Evolutionary conservation across 53 echinoderm and acorn worm genomes (phyloP).

Genomic region (Pentamera pediparva): DNA sequence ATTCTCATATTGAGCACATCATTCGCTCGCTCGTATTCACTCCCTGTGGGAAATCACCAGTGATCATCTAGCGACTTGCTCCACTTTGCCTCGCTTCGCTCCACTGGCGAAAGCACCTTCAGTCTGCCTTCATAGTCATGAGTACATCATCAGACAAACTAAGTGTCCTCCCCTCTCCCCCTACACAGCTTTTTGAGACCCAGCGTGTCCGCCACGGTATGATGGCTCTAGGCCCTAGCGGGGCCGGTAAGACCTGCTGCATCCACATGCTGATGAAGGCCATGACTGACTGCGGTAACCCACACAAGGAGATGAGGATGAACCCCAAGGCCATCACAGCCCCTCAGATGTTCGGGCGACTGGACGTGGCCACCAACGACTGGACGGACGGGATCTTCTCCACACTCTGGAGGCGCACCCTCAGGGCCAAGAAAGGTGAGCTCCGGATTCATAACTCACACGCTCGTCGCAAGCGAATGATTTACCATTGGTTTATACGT

Average conservation of each 20-base stretch:
- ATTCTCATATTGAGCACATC: too few relatives aligned
- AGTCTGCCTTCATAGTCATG: too few relatives aligned
- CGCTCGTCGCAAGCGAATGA: too few relatives aligned
- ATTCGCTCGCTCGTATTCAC: too few relatives aligned
- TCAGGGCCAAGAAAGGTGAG: conserved; percentile 87
- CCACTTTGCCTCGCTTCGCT: too few relatives aligned
- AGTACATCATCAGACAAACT: too few relatives aligned
- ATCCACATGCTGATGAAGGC: conserved; percentile 99
- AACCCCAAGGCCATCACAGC: conserved; percentile 99
- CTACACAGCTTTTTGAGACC: conserved; percentile 88
- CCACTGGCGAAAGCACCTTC: too few relatives aligned
- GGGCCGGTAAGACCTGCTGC: conserved; percentile 99
- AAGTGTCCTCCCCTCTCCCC: too few relatives aligned
- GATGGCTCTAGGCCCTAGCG: conserved; percentile 95
- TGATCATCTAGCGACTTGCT: too few relatives aligned
- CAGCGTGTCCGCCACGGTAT: conserved; percentile 98
- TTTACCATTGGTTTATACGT: too few relatives aligned
- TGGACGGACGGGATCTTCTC: conserved; percentile 99
- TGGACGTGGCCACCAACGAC: conserved; percentile 98
- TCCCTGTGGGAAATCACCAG: too few relatives aligned
- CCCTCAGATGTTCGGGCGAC: conserved; percentile 98
- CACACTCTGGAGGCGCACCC: conserved; percentile 89
- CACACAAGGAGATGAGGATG: conserved; percentile 99
- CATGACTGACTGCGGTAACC: conserved; percentile 86
- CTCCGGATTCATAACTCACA: not conserved